Evolutionary conservation across 2,888 invertebrate species (phyloP).

Genomic region (Ochropleura leucogaster): DNA sequence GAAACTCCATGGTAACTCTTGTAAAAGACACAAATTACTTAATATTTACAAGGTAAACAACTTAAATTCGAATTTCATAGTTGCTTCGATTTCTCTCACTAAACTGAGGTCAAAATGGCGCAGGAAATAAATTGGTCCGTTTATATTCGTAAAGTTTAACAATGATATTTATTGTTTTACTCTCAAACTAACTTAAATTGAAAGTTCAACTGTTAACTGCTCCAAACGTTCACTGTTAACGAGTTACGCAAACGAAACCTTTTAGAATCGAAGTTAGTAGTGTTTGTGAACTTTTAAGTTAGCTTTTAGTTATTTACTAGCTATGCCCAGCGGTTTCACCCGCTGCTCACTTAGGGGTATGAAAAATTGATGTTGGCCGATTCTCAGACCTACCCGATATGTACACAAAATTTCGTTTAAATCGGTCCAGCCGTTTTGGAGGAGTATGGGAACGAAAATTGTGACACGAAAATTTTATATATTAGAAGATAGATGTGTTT

Average conservation of each 20-base stretch:
- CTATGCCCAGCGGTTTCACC: too few relatives aligned
- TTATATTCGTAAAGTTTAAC: conserved; percentile 23
- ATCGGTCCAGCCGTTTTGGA: too few relatives aligned
- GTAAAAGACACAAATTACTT: too few relatives aligned
- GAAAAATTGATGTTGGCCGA: too few relatives aligned
- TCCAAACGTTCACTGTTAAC: conserved; percentile 21
- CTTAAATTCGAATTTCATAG: background rate
- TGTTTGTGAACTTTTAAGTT: conserved; percentile 11
- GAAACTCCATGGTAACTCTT: too few relatives aligned
- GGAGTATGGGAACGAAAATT: too few relatives aligned
- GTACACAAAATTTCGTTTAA: too few relatives aligned
- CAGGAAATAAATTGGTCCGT: background rate
- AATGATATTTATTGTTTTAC: conserved; percentile 45
- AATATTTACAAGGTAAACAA: background rate
- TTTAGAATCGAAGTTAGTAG: background rate
- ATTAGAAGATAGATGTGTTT: too few relatives aligned
- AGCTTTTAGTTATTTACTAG: conserved; percentile 2
- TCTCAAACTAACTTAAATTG: conserved; percentile 35
- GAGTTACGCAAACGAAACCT: conserved; percentile 30
- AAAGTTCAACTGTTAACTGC: conserved; percentile 43
- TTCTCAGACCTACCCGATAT: too few relatives aligned
- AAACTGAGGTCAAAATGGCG: conserved; percentile 11
- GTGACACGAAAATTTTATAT: too few relatives aligned
- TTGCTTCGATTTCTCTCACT: background rate
- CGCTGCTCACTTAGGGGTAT: too few relatives aligned